Percentiles rank a stretch among this genome's conserved stretches.
phyloP scores from a whole-genome alignment of 2,888 invertebrate genomes.

The Drepana falcataria region DNA sequence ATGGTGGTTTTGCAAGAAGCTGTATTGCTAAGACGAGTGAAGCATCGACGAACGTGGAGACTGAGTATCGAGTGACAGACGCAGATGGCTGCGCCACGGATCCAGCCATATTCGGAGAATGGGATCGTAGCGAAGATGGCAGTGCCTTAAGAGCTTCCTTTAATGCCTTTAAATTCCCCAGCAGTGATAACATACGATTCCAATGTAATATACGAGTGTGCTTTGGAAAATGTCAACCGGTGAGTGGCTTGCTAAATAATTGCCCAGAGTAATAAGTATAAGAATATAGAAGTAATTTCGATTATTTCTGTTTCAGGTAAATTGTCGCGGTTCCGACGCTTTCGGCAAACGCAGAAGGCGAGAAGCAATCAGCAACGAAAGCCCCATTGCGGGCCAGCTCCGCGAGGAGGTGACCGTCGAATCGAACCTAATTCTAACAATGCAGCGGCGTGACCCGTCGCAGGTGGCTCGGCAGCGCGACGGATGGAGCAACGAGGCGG shows the following conservation, averaged over 20 bases:
- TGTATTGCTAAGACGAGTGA: slow-evolving; percentile 96
- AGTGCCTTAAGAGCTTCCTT: slow-evolving; percentile 92
- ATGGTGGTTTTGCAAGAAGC: slow-evolving; percentile 95
- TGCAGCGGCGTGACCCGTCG: slow-evolving; percentile 89
- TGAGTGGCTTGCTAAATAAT: slow-evolving; percentile 55
- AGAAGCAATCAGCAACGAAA: slow-evolving; percentile 70
- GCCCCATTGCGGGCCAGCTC: slow-evolving; percentile 85
- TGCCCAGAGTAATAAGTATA: neutral
- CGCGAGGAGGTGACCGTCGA: slow-evolving; percentile 95
- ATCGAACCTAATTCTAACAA: slow-evolving; percentile 93
- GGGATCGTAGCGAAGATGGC: slow-evolving; percentile 92
- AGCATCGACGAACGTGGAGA: slow-evolving; percentile 85
- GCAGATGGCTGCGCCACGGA: slow-evolving; percentile 96
- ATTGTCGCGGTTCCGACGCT: slow-evolving; percentile 94
- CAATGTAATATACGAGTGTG: slow-evolving; percentile 97
- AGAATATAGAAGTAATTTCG: no score
- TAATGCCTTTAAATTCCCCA: slow-evolving; percentile 97
- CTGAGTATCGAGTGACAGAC: slow-evolving; percentile 95
- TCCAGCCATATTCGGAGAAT: slow-evolving; percentile 94
- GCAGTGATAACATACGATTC: slow-evolving; percentile 95
- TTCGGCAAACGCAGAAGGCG: slow-evolving; percentile 89
- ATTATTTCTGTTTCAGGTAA: slow-evolving; percentile 75
- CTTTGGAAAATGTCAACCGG: slow-evolving; percentile 96
- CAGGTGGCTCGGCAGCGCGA: slow-evolving; percentile 88
- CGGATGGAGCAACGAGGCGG: slow-evolving; percentile 81